Conservation (phyloP, 37 sponge, comb jelly and placozoan genomes). For the Axinella damicornis region DNA sequence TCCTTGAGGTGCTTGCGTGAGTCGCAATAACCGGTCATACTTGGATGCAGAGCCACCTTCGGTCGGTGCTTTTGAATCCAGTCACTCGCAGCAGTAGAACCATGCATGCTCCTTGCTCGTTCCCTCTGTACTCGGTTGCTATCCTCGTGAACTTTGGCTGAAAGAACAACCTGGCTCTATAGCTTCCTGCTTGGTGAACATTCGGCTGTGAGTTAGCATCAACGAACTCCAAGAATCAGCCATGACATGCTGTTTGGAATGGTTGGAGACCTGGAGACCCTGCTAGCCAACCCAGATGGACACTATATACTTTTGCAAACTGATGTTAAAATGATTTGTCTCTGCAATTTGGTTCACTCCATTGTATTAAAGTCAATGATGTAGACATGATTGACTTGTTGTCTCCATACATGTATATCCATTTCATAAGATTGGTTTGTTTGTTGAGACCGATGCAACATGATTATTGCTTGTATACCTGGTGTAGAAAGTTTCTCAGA, state of each 20-base stretch:
- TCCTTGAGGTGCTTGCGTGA: slow-evolving; percentile 30
- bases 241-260: slow-evolving; percentile 18
- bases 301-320: too few relatives aligned
- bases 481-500: too few relatives aligned
- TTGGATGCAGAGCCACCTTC: slow-evolving; percentile 25
- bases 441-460: too few relatives aligned
- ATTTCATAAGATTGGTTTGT: too few relatives aligned
- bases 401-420: too few relatives aligned
- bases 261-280: slow-evolving; percentile 7
- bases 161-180: slow-evolving; percentile 29
- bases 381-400: too few relatives aligned
- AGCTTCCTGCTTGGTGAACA: slow-evolving; percentile 47
- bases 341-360: not conserved
- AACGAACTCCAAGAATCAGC: slow-evolving; percentile 52
- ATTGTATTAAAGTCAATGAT: not conserved
- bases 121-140: slow-evolving; percentile 40
- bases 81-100: slow-evolving; percentile 8
- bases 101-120: not conserved
- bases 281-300: too few relatives aligned
- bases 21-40: slow-evolving; percentile 50
- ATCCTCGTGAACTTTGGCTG: slow-evolving; percentile 3
- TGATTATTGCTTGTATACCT: too few relatives aligned
- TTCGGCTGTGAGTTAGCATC: slow-evolving; percentile 49
- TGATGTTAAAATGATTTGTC: too few relatives aligned
- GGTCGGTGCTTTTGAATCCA: slow-evolving; percentile 51